phyloP scores from a whole-genome alignment of 2,797 vertebrate genomes.

The Antennarius maculatus region DNA sequence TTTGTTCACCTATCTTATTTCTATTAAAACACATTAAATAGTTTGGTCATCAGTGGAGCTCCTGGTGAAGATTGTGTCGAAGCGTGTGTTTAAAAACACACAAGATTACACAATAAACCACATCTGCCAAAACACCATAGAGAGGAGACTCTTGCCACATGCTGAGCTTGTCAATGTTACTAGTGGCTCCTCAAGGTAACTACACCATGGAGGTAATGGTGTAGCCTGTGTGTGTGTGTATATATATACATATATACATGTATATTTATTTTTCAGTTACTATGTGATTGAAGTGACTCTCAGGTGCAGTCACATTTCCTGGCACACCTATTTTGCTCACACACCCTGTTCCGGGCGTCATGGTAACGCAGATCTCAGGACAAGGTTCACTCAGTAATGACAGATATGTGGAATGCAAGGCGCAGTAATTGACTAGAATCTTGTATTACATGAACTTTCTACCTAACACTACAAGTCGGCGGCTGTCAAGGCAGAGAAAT shows the following conservation, averaged over 20 bases:
- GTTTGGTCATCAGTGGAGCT: too few relatives aligned
- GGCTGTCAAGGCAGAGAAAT: neutral
- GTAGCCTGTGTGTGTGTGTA: neutral
- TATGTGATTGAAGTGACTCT: neutral
- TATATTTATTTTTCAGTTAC: too few relatives aligned
- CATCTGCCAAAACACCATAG: conserved; percentile 51
- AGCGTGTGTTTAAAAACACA: conserved; percentile 18
- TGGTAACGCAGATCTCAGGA: conserved; percentile 31
- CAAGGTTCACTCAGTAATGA: conserved; percentile 63
- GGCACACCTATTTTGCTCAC: conserved; percentile 65
- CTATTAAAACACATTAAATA: rapidly evolving
- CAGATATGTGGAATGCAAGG: conserved; percentile 59
- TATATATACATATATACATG: too few relatives aligned
- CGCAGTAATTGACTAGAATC: conserved; percentile 9
- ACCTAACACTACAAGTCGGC: conserved; percentile 20
- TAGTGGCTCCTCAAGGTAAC: conserved; percentile 56
- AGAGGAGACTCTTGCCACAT: conserved; percentile 60
- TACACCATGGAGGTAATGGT: conserved; percentile 33
- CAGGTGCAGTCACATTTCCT: neutral
- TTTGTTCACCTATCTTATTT: neutral
- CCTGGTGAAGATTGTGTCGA: neutral
- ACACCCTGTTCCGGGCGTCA: conserved; percentile 56
- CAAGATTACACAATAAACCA: conserved; percentile 43
- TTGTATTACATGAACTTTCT: conserved; percentile 29
- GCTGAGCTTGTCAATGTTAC: conserved; percentile 53